Percentiles rank a stretch among this genome's conserved stretches.
These are phyloP conservation scores for Neostethus bicornis DNA, from an alignment of 2,797 vertebrate genomes.

Conservation along the genomic window DNA sequence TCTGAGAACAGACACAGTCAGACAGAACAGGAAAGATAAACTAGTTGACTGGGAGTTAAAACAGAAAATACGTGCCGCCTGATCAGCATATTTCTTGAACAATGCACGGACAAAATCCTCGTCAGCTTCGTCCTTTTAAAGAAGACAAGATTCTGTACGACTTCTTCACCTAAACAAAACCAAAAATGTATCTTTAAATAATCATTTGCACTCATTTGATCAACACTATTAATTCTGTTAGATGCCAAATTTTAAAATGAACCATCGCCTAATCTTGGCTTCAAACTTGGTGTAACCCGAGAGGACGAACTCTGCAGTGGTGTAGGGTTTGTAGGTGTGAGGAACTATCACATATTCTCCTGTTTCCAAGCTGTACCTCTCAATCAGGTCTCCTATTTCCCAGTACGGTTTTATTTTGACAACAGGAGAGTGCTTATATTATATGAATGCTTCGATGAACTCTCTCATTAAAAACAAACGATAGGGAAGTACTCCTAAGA, in stretches of 20 bases:
- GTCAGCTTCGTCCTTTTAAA: neutral
- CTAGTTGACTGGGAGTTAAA: neutral
- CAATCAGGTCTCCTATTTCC: slow-evolving; percentile 27
- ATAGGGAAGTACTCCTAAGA: too few relatives aligned
- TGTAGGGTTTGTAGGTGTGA: slow-evolving; percentile 35
- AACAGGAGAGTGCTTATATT: slow-evolving; percentile 14
- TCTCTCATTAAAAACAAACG: too few relatives aligned
- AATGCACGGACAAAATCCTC: neutral
- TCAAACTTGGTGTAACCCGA: slow-evolving; percentile 55
- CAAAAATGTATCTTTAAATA: neutral
- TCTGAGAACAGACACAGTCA: slow-evolving; percentile 31
- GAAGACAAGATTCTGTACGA: neutral
- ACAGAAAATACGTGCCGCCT: slow-evolving; percentile 33
- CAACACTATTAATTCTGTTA: neutral
- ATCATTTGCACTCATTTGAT: too few relatives aligned
- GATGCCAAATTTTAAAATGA: neutral
- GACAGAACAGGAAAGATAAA: neutral
- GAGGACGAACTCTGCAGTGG: slow-evolving; percentile 52
- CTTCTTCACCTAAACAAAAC: neutral
- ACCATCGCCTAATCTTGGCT: slow-evolving; percentile 38
- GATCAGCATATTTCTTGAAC: slow-evolving; percentile 44
- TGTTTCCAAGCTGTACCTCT: slow-evolving; percentile 51
- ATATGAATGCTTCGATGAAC: too few relatives aligned
- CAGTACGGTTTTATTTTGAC: neutral
- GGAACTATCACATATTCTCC: slow-evolving; percentile 64